Conservation (phyloP, 2,888 invertebrate genomes). For the Amiota communis region DNA sequence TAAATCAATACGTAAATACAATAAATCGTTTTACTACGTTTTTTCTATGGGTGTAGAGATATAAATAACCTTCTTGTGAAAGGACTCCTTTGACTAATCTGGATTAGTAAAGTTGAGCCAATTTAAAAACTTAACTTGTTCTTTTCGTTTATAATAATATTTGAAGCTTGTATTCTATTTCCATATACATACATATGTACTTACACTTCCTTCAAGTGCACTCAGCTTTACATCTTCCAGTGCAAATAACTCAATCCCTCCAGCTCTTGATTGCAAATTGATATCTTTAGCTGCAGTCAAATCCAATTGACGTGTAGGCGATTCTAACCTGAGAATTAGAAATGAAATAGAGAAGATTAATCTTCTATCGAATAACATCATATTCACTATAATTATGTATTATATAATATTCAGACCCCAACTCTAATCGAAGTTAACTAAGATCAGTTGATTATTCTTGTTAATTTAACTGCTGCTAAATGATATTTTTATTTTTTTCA, state of each 20-base stretch:
- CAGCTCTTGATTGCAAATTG: constrained; percentile 88
- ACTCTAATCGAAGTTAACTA: no score
- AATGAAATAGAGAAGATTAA: background rate
- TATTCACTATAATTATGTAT: no score
- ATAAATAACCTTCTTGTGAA: background rate
- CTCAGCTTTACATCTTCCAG: constrained; percentile 87
- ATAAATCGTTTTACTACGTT: no score
- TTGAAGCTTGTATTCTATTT: no score
- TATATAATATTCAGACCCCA: no score
- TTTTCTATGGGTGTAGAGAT: no score
- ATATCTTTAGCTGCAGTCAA: constrained; percentile 88
- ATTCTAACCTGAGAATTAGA: constrained; percentile 81
- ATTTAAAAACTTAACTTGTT: background rate
- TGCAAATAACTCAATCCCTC: constrained; percentile 87
- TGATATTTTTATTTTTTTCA: no score
- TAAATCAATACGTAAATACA: no score
- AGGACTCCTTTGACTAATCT: background rate
- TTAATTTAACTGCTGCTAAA: background rate
- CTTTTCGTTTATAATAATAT: no score
- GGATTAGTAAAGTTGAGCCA: background rate
- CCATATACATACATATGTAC: constrained; percentile 53
- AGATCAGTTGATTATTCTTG: background rate
- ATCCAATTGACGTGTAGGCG: constrained; percentile 88
- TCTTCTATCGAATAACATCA: no score
- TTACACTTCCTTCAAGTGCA: constrained; percentile 85